Evolutionary conservation across 2,113 vertebrate genomes (phyloP).

Genomic region (Neodon shergylaensis): DNA sequence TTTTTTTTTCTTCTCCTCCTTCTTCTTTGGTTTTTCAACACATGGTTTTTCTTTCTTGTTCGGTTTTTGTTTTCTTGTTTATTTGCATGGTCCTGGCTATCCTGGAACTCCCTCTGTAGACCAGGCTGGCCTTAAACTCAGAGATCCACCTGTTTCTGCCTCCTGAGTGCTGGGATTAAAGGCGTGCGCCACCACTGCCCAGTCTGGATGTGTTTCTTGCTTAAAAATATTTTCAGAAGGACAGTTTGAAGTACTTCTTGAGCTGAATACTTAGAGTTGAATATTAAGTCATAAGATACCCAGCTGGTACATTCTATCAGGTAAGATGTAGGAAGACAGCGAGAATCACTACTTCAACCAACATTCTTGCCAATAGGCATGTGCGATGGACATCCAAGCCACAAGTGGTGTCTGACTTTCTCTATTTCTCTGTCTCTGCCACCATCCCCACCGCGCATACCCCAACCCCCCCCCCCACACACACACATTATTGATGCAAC

Average conservation of each 20-base stretch:
- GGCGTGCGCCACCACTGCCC: not conserved
- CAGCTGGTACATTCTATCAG: not conserved
- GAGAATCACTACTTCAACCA: not conserved
- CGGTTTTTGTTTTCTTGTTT: no score
- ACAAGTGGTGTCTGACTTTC: not conserved
- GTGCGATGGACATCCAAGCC: not conserved
- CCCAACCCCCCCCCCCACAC: no score
- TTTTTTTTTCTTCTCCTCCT: no score
- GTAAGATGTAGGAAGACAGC: not conserved
- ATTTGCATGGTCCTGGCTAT: no score
- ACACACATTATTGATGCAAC: not conserved
- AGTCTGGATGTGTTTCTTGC: not conserved
- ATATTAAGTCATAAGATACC: conserved; percentile 20
- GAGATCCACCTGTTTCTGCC: not conserved
- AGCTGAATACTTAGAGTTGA: not conserved
- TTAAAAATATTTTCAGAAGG: not conserved
- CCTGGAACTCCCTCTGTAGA: not conserved
- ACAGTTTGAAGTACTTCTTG: not conserved
- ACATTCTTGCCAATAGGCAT: not conserved
- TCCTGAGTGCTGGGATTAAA: not conserved
- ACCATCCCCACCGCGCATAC: not conserved
- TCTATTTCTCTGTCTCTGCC: not conserved
- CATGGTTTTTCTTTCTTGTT: no score
- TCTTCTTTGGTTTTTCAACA: not conserved
- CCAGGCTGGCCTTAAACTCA: not conserved